Conservation (phyloP, 2,113 vertebrate species). For the rat (Rattus norvegicus) region GRCr8 NC_086034.1:19410501-19411000, state of each 20-base stretch:
- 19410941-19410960: not conserved
- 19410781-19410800: too few relatives aligned
- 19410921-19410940: not conserved
- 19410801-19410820: too few relatives aligned
- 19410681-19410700: not conserved
- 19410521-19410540: not conserved
- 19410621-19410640: not conserved
- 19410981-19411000: not conserved
- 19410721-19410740: not conserved
- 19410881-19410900: not conserved
- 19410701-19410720: not conserved
- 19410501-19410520: not conserved
- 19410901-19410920: not conserved
- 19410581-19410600: not conserved
- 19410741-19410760: not conserved
- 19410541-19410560: not conserved
- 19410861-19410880: too few relatives aligned
- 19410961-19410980: not conserved
- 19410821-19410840: too few relatives aligned
- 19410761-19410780: too few relatives aligned
- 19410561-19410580: not conserved
- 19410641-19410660: not conserved
- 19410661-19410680: not conserved
- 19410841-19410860: too few relatives aligned
- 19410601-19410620: not conserved